Evolutionary conservation across 2,797 vertebrate species (phyloP).

Genomic region (Dicrostonyx torquatus): DNA sequence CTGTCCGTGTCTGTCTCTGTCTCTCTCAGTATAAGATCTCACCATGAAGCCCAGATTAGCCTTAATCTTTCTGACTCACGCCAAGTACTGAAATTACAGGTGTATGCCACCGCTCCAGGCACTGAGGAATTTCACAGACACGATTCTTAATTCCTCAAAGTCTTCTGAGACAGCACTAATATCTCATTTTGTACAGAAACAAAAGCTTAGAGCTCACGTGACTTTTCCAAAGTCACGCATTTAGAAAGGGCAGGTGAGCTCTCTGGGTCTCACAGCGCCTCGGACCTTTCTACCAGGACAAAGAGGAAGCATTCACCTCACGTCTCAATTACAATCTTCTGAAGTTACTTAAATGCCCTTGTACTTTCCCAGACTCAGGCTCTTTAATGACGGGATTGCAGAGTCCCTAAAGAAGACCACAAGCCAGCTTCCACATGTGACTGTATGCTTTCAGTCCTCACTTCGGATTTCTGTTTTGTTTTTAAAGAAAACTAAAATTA

Average conservation of each 20-base stretch:
- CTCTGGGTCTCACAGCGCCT: not conserved
- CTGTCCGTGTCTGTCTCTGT: not conserved
- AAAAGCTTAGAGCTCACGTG: not conserved
- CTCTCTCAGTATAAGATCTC: not conserved
- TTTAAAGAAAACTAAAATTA: not conserved
- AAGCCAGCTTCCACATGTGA: not conserved
- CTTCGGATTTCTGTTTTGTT: not conserved
- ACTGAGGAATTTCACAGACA: not conserved
- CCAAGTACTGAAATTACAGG: not conserved
- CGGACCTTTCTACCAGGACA: not conserved
- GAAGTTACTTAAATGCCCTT: not conserved
- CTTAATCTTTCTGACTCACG: not conserved
- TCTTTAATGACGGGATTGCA: rapidly evolving
- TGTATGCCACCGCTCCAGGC: too few relatives aligned
- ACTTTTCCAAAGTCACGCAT: not conserved
- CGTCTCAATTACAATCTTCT: not conserved
- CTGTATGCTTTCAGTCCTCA: not conserved
- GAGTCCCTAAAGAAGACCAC: rapidly evolving
- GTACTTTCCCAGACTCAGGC: not conserved
- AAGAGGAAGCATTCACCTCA: not conserved
- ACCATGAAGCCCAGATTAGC: not conserved
- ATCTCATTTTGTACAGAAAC: not conserved
- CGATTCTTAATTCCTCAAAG: not conserved
- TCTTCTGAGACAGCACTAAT: not conserved
- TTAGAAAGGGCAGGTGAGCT: not conserved